A percentile compares a stretch with the other conserved stretches of the same genome.
These are phyloP conservation scores for Cactoblastis cactorum DNA, from an alignment of 2,888 invertebrate genomes.

Conservation along the genomic window DNA sequence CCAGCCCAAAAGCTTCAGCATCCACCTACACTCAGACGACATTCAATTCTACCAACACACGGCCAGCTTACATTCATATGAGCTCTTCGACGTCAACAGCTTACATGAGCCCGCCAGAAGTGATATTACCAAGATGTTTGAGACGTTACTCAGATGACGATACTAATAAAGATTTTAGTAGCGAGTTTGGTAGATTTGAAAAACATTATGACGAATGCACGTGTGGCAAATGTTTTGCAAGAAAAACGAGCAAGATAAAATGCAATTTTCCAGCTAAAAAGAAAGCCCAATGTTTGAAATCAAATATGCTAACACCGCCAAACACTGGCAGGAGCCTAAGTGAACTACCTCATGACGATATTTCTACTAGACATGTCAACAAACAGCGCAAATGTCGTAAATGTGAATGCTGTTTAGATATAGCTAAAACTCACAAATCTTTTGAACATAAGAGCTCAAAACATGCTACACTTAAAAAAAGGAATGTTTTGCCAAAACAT, in stretches of 20 bases:
- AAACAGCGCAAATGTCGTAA: constrained; percentile 28
- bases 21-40: constrained; percentile 64
- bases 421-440: constrained; percentile 23
- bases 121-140: constrained; percentile 55
- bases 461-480: constrained; percentile 21
- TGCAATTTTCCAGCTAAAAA: constrained; percentile 13
- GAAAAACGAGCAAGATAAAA: background rate
- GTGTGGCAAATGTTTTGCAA: background rate
- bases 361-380: constrained; percentile 16
- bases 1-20: constrained; percentile 39
- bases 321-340: constrained; percentile 38
- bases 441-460: constrained; percentile 26
- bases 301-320: constrained; percentile 38
- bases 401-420: constrained; percentile 21
- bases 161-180: constrained; percentile 26
- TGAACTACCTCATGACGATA: constrained; percentile 18
- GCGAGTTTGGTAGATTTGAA: constrained; percentile 13
- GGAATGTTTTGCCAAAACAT: constrained; percentile 23
- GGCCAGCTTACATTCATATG: constrained; percentile 60
- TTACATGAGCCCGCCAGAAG: constrained; percentile 74
- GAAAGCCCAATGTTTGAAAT: background rate
- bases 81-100: constrained; percentile 74
- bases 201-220: constrained; percentile 18
- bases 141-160: constrained; percentile 37
- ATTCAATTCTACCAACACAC: constrained; percentile 44